These are phyloP conservation scores for Triops cancriformis DNA, from an alignment of 1,140 invertebrate species.

Conservation along the genomic window DNA sequence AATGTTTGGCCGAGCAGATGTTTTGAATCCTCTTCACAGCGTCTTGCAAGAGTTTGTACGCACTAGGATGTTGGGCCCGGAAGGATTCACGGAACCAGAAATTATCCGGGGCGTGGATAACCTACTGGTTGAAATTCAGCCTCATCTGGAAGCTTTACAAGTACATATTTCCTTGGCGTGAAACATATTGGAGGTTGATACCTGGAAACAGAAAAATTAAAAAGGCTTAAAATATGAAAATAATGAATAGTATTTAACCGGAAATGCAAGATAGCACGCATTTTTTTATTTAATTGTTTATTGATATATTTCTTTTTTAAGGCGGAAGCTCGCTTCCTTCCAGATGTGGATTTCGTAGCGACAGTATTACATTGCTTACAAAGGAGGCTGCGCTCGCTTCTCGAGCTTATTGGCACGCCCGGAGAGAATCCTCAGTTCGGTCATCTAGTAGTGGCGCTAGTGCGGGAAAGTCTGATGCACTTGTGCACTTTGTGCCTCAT, in stretches of 20 bases:
- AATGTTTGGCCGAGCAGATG: conserved; percentile 39
- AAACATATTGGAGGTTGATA: conserved; percentile 1
- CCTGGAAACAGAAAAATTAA: too few relatives aligned
- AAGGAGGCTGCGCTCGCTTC: conserved; percentile 34
- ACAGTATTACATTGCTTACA: conserved; percentile 37
- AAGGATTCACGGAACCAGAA: conserved; percentile 34
- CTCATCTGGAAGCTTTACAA: conserved; percentile 30
- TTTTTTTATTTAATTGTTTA: conserved; percentile 10
- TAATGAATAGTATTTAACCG: too few relatives aligned
- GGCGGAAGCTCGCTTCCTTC: conserved; percentile 36
- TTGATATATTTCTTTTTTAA: conserved; percentile 31
- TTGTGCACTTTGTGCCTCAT: conserved; percentile 37
- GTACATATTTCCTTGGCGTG: conserved; percentile 22
- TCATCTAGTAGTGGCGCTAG: conserved; percentile 31
- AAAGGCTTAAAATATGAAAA: too few relatives aligned
- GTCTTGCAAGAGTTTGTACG: conserved; percentile 37
- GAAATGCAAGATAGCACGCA: too few relatives aligned
- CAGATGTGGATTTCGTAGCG: conserved; percentile 39
- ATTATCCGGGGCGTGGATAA: conserved; percentile 32
- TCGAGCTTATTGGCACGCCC: conserved; percentile 34
- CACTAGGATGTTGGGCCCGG: conserved; percentile 33
- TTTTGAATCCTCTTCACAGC: conserved; percentile 34
- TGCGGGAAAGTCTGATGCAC: conserved; percentile 32
- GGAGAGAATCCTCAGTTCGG: conserved; percentile 31
- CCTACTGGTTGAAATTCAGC: conserved; percentile 31